These are phyloP conservation scores for Corythoichthys haematopterus DNA, from an alignment of 2,113 vertebrate species.

Conservation along the genomic window DNA sequence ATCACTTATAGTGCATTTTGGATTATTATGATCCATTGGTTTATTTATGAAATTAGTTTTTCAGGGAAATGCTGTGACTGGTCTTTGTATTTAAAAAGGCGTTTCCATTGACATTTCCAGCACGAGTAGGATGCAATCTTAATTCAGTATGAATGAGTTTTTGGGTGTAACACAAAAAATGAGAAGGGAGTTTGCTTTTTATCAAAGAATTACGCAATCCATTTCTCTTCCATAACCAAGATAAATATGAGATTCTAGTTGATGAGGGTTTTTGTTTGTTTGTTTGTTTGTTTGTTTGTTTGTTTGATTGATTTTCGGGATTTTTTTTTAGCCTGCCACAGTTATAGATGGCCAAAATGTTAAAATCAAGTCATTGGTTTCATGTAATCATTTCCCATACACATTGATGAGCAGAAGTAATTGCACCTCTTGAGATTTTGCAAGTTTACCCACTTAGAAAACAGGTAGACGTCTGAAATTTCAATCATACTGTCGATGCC, in stretches of 20 bases:
- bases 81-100: background rate
- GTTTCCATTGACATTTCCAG: background rate
- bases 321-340: background rate
- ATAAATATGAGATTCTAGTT: background rate
- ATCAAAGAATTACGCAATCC: background rate
- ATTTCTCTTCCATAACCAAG: background rate
- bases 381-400: background rate
- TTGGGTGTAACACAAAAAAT: background rate
- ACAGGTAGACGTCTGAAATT: too few species aligned
- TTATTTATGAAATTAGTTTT: too few species aligned
- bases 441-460: too few species aligned
- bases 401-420: too few species aligned
- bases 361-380: background rate
- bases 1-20: too few species aligned
- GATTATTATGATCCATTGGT: too few species aligned
- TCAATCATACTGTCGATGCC: too few species aligned
- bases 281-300: too few species aligned
- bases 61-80: background rate
- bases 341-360: background rate
- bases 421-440: too few species aligned
- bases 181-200: background rate
- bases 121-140: background rate
- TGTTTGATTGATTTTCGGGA: background rate
- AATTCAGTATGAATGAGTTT: background rate
- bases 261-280: background rate